phyloP scores from a whole-genome alignment of 2,888 invertebrate species.

The Subacronicta megacephala region DNA sequence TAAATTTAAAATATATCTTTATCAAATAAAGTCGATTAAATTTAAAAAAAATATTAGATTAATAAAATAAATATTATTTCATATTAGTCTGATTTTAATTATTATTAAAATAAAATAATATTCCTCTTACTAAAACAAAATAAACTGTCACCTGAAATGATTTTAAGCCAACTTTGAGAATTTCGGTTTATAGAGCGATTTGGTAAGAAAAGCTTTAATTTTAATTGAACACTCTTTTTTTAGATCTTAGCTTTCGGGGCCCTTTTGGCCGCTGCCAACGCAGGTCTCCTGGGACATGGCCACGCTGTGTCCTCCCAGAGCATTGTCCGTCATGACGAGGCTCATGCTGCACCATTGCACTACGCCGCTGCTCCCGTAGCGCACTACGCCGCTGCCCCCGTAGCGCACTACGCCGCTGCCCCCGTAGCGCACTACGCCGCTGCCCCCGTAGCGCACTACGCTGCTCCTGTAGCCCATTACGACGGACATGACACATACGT shows the following conservation, averaged over 20 bases:
- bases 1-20: slow-evolving; percentile 2
- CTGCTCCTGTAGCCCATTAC: slow-evolving; percentile 48
- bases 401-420: slow-evolving; percentile 46
- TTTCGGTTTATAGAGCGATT: too few relatives aligned
- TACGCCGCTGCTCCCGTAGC: slow-evolving; percentile 50
- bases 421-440: slow-evolving; percentile 60
- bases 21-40: too few relatives aligned
- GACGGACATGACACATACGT: slow-evolving; percentile 62
- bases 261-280: slow-evolving; percentile 61
- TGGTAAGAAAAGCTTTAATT: background rate
- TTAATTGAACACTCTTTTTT: slow-evolving; percentile 1
- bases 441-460: slow-evolving; percentile 55
- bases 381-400: slow-evolving; percentile 43
- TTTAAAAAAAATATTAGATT: too few relatives aligned
- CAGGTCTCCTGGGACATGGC: slow-evolving; percentile 65
- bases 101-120: too few relatives aligned
- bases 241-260: slow-evolving; percentile 58
- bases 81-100: too few relatives aligned
- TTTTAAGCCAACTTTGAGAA: too few relatives aligned
- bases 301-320: slow-evolving; percentile 73
- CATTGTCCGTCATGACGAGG: slow-evolving; percentile 67
- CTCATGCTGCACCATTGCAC: slow-evolving; percentile 47
- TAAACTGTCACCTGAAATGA: too few relatives aligned
- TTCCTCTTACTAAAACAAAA: too few relatives aligned
- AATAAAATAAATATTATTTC: too few relatives aligned